phyloP scores from a whole-genome alignment of 1,140 invertebrate species.

The Arion vulgaris region DNA sequence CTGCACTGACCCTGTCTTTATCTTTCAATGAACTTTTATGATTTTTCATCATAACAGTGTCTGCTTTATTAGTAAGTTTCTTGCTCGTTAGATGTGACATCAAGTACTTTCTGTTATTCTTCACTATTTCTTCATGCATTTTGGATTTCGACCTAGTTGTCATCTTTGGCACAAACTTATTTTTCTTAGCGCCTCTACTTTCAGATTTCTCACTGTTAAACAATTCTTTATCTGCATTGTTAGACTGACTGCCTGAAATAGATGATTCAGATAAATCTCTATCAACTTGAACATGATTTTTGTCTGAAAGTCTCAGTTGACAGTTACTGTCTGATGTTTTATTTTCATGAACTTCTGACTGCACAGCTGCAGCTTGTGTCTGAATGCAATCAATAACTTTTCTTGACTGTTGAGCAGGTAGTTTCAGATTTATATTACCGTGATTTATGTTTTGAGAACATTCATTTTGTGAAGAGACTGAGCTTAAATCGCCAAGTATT shows the following conservation, averaged over 20 bases:
- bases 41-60: too few relatives aligned
- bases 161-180: background rate
- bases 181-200: background rate
- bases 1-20: background rate
- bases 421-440: background rate
- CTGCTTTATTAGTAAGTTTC: background rate
- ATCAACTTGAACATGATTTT: background rate
- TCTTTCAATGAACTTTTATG: too few relatives aligned
- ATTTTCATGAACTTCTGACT: background rate
- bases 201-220: background rate
- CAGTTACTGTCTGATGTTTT: background rate
- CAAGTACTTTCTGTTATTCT: background rate
- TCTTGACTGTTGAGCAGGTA: background rate
- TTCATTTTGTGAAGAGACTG: background rate
- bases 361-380: background rate
- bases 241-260: too few relatives aligned
- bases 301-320: background rate
- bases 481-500: background rate
- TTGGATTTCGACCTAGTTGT: background rate
- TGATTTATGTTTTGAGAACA: background rate
- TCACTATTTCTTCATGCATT: background rate
- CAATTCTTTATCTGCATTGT: too few relatives aligned
- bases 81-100: background rate
- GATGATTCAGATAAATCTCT: background rate
- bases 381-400: background rate